Evolutionary conservation across 2,113 vertebrate species (phyloP).

Genomic region (Scopus umbretta): DNA sequence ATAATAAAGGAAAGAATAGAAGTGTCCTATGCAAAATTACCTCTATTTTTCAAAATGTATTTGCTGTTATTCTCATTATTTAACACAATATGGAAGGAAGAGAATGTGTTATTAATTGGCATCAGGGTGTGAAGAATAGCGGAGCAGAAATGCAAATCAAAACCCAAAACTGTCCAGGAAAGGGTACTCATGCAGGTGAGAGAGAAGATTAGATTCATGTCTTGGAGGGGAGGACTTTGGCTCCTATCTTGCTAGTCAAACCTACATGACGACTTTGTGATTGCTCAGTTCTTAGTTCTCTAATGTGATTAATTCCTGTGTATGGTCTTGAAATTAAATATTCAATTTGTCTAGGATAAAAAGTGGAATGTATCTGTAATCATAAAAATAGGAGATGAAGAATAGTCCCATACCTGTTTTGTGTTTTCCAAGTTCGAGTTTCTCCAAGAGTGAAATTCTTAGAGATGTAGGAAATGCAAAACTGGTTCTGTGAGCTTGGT

Average conservation of each 20-base stretch:
- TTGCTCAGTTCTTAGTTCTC: not conserved
- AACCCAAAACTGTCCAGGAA: not conserved
- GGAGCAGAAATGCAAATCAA: not conserved
- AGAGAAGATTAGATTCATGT: not conserved
- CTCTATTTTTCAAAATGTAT: not conserved
- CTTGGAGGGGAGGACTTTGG: not conserved
- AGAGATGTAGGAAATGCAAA: not conserved
- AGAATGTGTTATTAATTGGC: not conserved
- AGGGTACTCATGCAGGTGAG: not conserved
- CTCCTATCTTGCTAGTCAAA: not conserved
- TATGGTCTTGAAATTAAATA: not conserved
- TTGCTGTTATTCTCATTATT: not conserved
- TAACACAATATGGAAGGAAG: not conserved
- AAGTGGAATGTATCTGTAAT: not conserved
- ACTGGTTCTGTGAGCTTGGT: not conserved
- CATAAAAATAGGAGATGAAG: not conserved
- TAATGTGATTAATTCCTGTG: not conserved
- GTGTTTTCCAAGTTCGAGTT: not conserved
- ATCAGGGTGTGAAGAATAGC: not conserved
- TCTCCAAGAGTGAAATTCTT: not conserved
- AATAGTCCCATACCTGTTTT: not conserved
- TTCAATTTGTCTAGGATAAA: not conserved
- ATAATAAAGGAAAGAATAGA: not conserved
- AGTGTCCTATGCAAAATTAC: not conserved
- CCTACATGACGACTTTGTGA: not conserved